Evolutionary conservation across 2,888 invertebrate species (phyloP), one percentile per base, ranked within the genome.

Genomic region (Atethmia centrago): DNA sequence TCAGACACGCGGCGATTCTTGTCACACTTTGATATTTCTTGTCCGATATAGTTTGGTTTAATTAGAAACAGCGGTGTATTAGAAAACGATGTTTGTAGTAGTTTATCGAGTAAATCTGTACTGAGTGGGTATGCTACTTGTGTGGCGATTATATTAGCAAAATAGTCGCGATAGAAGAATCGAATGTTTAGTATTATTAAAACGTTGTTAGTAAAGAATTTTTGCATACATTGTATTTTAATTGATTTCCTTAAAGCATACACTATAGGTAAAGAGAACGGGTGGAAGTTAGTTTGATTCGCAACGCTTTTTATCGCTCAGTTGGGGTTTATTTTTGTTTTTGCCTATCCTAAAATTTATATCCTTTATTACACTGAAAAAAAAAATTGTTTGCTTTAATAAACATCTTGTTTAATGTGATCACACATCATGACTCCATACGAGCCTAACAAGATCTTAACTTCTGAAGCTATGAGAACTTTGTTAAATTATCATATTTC

Each of bases 21-120:
- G 87, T 90, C 91, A 91, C 91, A 92, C 91, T 90, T 88, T 87
- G 83, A 88, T 84, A 83, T 85, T 80, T 85, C 84, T 79, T 74
- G 79, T 71, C 75, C 75, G 78, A 79, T 66, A 31, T 65, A 51
- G 75, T 71, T 71, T 71, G 71, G 68, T 71, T 74, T 73, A 79
- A 70, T 71, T 70, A 59, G 56, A n/a, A 25, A 47, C n/a, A 56
- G 65, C 71, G 68, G 71, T 79, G 47, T 79, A 42, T 45, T 65
- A 42, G 14, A 59, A 36, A 65, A 55, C 45, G 69, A 61, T 58
- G 63, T 59, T 70, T 45, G 62, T 55, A 25, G 2, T 80, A 61
- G 53, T 45, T 63, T 45, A 31, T 62, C 14, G 19, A 58, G 3
- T 40, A n/a, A 61, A 66, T 53, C 5, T 1, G 5, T 2, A 49